Percentiles rank a stretch among this genome's conserved stretches.
Conservation (phyloP, 2,888 invertebrate species). For the Leptodirus hochenwartii region DNA sequence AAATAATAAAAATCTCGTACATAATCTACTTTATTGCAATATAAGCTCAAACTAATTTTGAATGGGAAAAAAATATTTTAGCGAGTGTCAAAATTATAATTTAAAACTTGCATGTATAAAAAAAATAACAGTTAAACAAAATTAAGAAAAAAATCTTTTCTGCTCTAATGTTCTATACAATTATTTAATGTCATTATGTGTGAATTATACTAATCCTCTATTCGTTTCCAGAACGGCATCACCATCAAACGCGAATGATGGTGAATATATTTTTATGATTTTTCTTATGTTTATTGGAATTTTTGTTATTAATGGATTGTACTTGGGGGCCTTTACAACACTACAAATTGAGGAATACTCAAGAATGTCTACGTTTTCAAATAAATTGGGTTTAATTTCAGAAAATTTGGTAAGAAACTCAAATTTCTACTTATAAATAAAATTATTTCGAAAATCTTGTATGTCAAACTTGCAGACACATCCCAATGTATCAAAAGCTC, state of each 20-base stretch:
- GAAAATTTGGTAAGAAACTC: slow-evolving; percentile 10
- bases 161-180: no score
- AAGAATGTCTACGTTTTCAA: slow-evolving; percentile 8
- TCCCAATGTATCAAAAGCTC: slow-evolving; percentile 8
- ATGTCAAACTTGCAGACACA: slow-evolving; percentile 1
- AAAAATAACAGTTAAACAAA: no score
- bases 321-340: slow-evolving; percentile 14
- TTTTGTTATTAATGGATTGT: slow-evolving; percentile 13
- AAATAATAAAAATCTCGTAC: no score
- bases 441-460: neutral
- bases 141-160: no score
- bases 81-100: no score
- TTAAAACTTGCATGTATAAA: no score
- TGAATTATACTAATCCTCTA: no score
- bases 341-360: slow-evolving; percentile 14
- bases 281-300: slow-evolving; percentile 12
- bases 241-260: slow-evolving; percentile 6
- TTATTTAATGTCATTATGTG: no score
- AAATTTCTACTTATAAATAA: slow-evolving; percentile 2
- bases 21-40: no score
- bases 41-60: no score
- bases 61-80: no score
- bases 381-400: slow-evolving; percentile 10
- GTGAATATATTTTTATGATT: slow-evolving; percentile 11
- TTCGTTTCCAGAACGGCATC: no score